A percentile compares a stretch with the other conserved stretches of the same genome.
Conservation (phyloP, 2,888 invertebrate species). For the Lumbricus terrestris region DNA sequence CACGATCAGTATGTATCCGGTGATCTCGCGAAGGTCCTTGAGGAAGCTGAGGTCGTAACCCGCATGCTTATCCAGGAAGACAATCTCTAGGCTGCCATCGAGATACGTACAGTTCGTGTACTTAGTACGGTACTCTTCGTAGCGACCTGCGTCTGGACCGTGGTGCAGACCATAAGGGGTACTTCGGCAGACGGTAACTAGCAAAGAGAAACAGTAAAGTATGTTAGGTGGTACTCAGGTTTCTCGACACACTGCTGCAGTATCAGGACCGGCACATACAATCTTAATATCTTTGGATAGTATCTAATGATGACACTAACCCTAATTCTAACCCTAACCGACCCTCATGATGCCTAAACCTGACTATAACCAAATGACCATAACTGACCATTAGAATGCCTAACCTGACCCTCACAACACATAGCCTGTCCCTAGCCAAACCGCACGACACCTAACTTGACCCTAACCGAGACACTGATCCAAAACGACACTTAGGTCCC, state of each 20-base stretch:
- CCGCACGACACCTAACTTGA: too few relatives aligned
- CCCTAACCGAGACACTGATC: too few relatives aligned
- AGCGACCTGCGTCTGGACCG: conserved; percentile 38
- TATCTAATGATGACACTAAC: too few relatives aligned
- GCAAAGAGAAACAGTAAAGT: neutral
- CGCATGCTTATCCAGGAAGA: conserved; percentile 70
- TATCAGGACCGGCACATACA: too few relatives aligned
- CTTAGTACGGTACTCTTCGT: conserved; percentile 56
- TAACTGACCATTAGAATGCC: too few relatives aligned
- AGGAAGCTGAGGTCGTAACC: conserved; percentile 85
- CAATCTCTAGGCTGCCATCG: conserved; percentile 94
- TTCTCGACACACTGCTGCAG: neutral
- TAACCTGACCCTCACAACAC: too few relatives aligned
- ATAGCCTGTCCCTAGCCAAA: too few relatives aligned
- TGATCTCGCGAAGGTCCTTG: conserved; percentile 82
- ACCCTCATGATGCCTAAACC: too few relatives aligned
- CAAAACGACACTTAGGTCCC: too few relatives aligned
- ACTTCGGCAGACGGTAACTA: conserved; percentile 22
- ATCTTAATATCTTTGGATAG: too few relatives aligned
- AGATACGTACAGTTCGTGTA: conserved; percentile 98
- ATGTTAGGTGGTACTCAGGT: neutral
- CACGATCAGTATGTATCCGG: conserved; percentile 92
- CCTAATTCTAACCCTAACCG: too few relatives aligned
- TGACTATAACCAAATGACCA: too few relatives aligned
- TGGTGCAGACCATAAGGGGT: neutral